Base-by-base conservation (phyloP, 2,113 vertebrate species). In the Pelecanus crispus region DNA sequence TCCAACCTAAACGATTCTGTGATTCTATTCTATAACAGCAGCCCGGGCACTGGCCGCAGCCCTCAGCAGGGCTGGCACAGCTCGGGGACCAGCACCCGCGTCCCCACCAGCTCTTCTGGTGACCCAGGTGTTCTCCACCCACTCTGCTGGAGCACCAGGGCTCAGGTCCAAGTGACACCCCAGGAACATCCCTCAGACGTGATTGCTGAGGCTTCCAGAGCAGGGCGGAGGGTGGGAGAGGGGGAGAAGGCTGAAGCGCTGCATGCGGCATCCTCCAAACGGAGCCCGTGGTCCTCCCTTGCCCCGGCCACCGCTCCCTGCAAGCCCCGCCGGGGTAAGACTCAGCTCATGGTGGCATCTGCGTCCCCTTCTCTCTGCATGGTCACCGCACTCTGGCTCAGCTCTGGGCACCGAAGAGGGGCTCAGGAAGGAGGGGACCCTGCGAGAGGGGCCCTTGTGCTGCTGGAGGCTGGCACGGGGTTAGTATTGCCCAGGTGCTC, bases 161-260 rank as follows among this genome's bases (percentile, higher is more conserved):
- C 40, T 49, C 61, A 26, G 45, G 29, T 47, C 40, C 26, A 18
- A 36, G 49, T 20, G 71, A 34, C 28, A 13, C 11, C 36, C 7
- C 13, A 7, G 34, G 66, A 40, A 29, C 1, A 1, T n/a, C 78
- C 71, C 50, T 21, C 28, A 40, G 18, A 56, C 1, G 0, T 0
- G 6, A 45, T 18, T 34, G 5, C 34, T 18, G 56, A 65, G 44
- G 58, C 8, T 65, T 56, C 78, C 84, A 16, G 44, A 29, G 6
- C 19, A 7, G 63, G 38, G 28, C 15, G n/a, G 40, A 15, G 0
- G 3, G 25, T 3, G n/a, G 55, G 56, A 70, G 18, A 18, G 3
- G 36, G 32, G 28, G 4, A 17, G 29, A 17, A 61, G 29, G n/a
- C 13, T 11, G 19, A 40, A 25, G 10, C 3, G 50, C 22, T 52